Conservation (phyloP, 2,113 vertebrate genomes). For the Pitta sordida region DNA sequence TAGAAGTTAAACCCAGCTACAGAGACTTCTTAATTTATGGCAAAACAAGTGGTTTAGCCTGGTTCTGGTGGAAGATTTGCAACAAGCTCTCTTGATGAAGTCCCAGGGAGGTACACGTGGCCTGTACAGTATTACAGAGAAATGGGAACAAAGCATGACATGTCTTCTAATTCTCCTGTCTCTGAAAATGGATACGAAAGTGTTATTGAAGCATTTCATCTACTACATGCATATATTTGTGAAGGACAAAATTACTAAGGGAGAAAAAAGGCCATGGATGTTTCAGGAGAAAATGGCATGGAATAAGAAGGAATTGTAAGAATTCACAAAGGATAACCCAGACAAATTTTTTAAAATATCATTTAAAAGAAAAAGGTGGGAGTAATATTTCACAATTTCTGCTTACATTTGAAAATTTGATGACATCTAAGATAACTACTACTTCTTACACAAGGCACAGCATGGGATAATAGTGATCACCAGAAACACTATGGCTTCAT, state of each 20-base stretch:
- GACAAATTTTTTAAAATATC: not conserved
- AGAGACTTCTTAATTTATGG: not conserved
- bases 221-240: not conserved
- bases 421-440: not conserved
- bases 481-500: not conserved
- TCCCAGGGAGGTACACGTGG: rapidly evolving
- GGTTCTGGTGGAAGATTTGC: not conserved
- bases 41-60: not conserved
- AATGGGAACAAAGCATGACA: rapidly evolving
- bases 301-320: not conserved
- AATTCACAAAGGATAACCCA: rapidly evolving
- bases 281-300: not conserved
- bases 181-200: not conserved
- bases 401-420: rapidly evolving
- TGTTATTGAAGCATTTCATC: rapidly evolving
- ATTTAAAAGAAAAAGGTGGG: not conserved
- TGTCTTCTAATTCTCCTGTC: not conserved
- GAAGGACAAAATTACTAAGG: not conserved
- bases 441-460: not conserved
- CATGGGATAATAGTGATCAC: not conserved
- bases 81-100: not conserved
- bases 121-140: not conserved
- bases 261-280: not conserved
- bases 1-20: not conserved
- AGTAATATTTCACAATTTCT: not conserved